Percentiles rank a stretch among this genome's conserved stretches.
Conservation (phyloP, 2,888 invertebrate species). For the Chloroclystis v-ata region DNA sequence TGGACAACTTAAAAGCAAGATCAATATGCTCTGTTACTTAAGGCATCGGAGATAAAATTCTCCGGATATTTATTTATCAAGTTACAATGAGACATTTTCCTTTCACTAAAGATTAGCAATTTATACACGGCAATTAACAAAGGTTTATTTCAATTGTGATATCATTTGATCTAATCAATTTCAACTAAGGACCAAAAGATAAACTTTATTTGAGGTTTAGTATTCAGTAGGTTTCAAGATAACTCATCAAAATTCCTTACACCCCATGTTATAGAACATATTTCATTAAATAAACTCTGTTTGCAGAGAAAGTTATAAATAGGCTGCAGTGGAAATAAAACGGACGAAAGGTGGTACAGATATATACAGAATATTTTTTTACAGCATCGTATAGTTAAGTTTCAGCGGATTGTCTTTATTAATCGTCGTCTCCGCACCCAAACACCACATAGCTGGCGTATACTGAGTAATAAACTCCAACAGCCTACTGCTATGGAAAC, state of each 20-base stretch:
- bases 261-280: too few relatives aligned
- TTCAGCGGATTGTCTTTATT: constrained; percentile 19
- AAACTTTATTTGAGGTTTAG: too few relatives aligned
- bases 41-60: too few relatives aligned
- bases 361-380: constrained; percentile 11
- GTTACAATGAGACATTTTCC: constrained; percentile 10
- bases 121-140: too few relatives aligned
- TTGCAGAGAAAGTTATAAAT: constrained; percentile 21
- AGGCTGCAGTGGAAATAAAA: constrained; percentile 15
- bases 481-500: constrained; percentile 24
- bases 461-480: constrained; percentile 28
- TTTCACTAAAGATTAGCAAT: too few relatives aligned
- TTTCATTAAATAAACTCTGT: too few relatives aligned
- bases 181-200: too few relatives aligned
- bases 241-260: too few relatives aligned
- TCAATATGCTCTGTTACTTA: neutral
- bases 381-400: constrained; percentile 17
- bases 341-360: constrained; percentile 8
- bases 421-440: constrained; percentile 9
- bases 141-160: too few relatives aligned
- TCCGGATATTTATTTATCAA: too few relatives aligned
- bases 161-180: too few relatives aligned
- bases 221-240: too few relatives aligned
- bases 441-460: constrained; percentile 9
- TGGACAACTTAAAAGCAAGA: constrained; percentile 29